A percentile compares a stretch with the other conserved stretches of the same genome.
Evolutionary conservation across 2,797 vertebrate species (phyloP).

Genomic region (Hybognathus amarus): DNA sequence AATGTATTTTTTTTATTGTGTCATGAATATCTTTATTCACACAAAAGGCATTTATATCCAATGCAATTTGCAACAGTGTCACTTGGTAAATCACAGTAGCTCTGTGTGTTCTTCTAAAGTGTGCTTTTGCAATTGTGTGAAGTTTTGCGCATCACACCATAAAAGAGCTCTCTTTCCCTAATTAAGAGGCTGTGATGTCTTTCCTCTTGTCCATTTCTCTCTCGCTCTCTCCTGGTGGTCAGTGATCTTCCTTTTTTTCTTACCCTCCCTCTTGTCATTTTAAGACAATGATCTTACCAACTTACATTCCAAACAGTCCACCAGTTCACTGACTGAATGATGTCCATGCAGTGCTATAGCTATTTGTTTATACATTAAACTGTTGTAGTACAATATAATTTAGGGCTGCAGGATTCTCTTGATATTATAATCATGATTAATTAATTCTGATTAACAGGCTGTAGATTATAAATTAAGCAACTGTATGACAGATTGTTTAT

Average conservation of each 20-base stretch:
- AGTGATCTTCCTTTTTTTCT: conserved; percentile 18
- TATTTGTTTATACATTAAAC: not conserved
- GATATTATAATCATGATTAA: not conserved
- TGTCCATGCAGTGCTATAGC: not conserved
- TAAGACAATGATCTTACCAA: not conserved
- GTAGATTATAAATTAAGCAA: not conserved
- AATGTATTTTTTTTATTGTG: not conserved
- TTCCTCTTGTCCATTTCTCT: conserved; percentile 11
- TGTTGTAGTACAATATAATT: not conserved
- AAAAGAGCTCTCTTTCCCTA: conserved; percentile 32
- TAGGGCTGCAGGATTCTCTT: not conserved
- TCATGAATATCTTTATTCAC: not conserved
- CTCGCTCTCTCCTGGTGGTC: not conserved
- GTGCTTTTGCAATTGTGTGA: conserved; percentile 5
- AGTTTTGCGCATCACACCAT: conserved; percentile 33
- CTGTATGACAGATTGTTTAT: not conserved
- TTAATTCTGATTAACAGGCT: not conserved
- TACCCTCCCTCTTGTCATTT: not conserved
- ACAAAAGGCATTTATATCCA: not conserved
- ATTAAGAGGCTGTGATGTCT: conserved; percentile 44
- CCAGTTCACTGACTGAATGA: not conserved
- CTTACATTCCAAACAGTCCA: not conserved
- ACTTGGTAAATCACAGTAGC: conserved; percentile 10
- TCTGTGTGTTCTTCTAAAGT: not conserved
- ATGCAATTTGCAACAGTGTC: not conserved